Percentiles rank a stretch among this genome's conserved stretches.
phyloP scores from a whole-genome alignment of 2,113 vertebrate genomes.

The Phrynosoma blainvillii region DNA sequence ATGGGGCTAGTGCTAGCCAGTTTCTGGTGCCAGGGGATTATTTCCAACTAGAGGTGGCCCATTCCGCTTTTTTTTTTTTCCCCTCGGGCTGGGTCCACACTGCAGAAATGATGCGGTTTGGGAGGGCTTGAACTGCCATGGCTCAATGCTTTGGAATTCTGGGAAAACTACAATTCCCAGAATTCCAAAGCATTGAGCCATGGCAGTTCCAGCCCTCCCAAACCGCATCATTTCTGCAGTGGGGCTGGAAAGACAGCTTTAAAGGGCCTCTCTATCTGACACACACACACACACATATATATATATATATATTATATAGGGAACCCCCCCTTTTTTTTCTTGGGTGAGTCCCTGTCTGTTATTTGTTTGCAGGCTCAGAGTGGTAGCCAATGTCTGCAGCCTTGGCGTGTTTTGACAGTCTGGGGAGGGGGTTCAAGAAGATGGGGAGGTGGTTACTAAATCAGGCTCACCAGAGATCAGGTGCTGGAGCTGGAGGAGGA shows the following conservation, averaged over 20 bases:
- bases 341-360: not conserved
- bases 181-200: too few relatives aligned
- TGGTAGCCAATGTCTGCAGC: conserved; percentile 19
- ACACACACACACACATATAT: too few relatives aligned
- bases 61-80: not conserved
- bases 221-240: not conserved
- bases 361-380: not conserved
- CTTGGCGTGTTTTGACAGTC: conserved; percentile 14
- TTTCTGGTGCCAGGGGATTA: not conserved
- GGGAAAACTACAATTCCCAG: too few relatives aligned
- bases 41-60: not conserved
- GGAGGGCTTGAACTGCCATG: too few relatives aligned
- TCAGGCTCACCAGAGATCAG: conserved; percentile 47
- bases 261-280: not conserved
- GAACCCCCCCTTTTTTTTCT: not conserved
- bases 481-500: not conserved
- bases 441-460: conserved; percentile 45
- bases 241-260: not conserved
- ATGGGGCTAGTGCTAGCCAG: not conserved
- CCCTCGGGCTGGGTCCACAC: too few relatives aligned
- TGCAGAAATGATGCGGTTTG: too few relatives aligned
- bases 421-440: not conserved
- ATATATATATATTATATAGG: too few relatives aligned
- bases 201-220: too few relatives aligned
- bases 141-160: too few relatives aligned